These are phyloP conservation scores for Orchesella flavescens DNA, from an alignment of 2,888 invertebrate genomes.

Conservation along the genomic window DNA sequence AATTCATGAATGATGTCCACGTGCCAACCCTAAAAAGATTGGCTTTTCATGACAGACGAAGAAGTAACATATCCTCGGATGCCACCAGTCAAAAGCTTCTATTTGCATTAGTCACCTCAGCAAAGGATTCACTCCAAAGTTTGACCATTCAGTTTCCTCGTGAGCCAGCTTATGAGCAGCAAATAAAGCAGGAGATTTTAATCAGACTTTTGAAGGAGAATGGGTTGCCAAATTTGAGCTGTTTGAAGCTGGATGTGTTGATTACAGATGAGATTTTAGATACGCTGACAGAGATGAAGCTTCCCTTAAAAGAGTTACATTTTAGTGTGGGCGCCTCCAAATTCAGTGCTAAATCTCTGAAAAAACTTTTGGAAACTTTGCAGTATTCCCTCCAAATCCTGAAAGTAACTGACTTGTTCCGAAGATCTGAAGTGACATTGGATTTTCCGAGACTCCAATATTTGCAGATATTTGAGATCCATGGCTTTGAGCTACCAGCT, in stretches of 20 bases:
- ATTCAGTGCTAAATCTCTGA: conserved; percentile 45
- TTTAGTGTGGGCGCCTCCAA: conserved; percentile 65
- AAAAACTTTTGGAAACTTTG: conserved; percentile 37
- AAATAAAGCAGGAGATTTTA: conserved; percentile 56
- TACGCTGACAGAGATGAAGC: conserved; percentile 34
- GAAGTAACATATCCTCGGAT: conserved; percentile 53
- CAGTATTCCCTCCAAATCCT: conserved; percentile 51
- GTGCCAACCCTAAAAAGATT: conserved; percentile 50
- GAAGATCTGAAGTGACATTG: conserved; percentile 59
- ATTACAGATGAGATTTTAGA: conserved; percentile 60
- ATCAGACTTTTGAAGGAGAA: conserved; percentile 47
- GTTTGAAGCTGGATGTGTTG: conserved; percentile 60
- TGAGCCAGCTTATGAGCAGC: conserved; percentile 60
- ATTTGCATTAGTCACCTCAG: conserved; percentile 41
- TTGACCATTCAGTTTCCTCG: conserved; percentile 59
- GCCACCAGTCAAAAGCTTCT: conserved; percentile 47
- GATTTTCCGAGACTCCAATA: conserved; percentile 56
- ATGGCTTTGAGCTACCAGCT: conserved; percentile 65
- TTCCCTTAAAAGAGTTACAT: conserved; percentile 53
- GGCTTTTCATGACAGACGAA: conserved; percentile 53
- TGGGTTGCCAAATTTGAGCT: conserved; percentile 42
- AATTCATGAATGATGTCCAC: conserved; percentile 8
- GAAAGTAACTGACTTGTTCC: conserved; percentile 61
- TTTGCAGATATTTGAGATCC: conserved; percentile 60
- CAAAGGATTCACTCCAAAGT: conserved; percentile 41